Percentiles rank a stretch among this genome's conserved stretches.
phyloP scores from a whole-genome alignment of 2,797 vertebrate species.

The Melanotaenia boesemani region DNA sequence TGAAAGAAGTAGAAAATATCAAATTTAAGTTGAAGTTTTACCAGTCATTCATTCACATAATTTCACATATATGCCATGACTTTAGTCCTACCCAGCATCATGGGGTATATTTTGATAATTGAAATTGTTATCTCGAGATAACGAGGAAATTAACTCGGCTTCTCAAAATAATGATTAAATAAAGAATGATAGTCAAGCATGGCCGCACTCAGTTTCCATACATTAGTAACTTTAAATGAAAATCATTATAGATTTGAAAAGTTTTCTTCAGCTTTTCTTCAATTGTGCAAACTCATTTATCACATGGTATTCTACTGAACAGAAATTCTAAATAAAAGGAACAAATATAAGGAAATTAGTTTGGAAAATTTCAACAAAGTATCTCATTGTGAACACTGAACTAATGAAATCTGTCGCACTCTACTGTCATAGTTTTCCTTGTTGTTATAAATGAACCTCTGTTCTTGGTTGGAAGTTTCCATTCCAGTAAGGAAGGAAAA shows the following conservation, averaged over 20 bases:
- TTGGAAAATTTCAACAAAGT: background rate
- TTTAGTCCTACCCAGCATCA: too few relatives aligned
- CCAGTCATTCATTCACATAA: too few relatives aligned
- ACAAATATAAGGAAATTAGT: background rate
- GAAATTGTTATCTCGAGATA: too few relatives aligned
- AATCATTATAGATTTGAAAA: background rate
- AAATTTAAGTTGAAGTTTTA: too few relatives aligned
- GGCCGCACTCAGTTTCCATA: too few relatives aligned
- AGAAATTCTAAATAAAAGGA: background rate
- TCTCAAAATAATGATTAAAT: too few relatives aligned
- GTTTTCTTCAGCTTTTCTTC: background rate
- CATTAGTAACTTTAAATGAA: too few relatives aligned
- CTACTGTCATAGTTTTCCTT: background rate
- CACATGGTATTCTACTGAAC: background rate
- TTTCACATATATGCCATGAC: too few relatives aligned
- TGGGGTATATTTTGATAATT: too few relatives aligned
- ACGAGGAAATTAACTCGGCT: too few relatives aligned
- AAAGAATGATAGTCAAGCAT: too few relatives aligned
- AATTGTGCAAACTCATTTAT: background rate
- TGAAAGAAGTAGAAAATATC: too few relatives aligned
- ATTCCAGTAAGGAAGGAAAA: background rate
- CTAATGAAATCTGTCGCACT: background rate
- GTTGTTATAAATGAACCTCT: slow-evolving; percentile 29
- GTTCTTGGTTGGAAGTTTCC: slow-evolving; percentile 19
- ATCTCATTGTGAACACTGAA: background rate